Base-by-base conservation (phyloP, 2,113 vertebrate genomes). In the Pyxicephalus adspersus region DNA sequence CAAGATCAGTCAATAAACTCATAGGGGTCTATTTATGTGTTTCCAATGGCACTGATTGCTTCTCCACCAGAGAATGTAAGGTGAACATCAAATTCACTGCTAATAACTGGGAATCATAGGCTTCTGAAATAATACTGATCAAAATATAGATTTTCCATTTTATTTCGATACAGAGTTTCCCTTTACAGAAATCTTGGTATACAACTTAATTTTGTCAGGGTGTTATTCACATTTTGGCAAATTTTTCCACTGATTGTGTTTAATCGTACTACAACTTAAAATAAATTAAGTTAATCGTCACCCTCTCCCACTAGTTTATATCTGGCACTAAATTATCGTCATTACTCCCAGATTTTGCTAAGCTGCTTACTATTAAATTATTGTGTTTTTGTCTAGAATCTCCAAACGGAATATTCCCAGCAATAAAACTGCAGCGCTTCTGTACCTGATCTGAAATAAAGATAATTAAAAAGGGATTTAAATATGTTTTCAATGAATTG, bases 401-500 rank as follows among this genome's bases (percentile, higher is more conserved):
- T 80, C 57, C 58, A 71, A 63, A 64, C n/a, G 34, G 57, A 22
- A 28, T 64, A 34, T 80, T 72, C 26, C 23, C 7, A 34, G 70
- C 58, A 80, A 80, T 80, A 72, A 80, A 72, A 11, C 18, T 17
- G 70, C 25, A 16, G 57, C 6, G 54, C 68, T 72, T 64, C 67
- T 54, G 25, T 64, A 80, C 67, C 58, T 64, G 78, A 7, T 51
- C 64, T 52, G 58, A 72, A 80, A 64, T 72, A 80, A 64, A 80
- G 78, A 80, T 80, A 80, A 80, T 80, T 80, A 80, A 80, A 80
- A 80, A 71, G 78, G 78, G 78, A 80, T 80, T 80, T 80, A 72
- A 72, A 80, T 80, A 72, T 70, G 58, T 72, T 72, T 72, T 80
- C 78, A 31, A 64, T 64, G 58, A 80, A 80, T 80, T 80, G 67